A percentile compares a stretch with the other conserved stretches of the same genome.
Evolutionary conservation across 92 coral and sea anemone genomes (phyloP).

Genomic region (Nematostella vectensis): DNA sequence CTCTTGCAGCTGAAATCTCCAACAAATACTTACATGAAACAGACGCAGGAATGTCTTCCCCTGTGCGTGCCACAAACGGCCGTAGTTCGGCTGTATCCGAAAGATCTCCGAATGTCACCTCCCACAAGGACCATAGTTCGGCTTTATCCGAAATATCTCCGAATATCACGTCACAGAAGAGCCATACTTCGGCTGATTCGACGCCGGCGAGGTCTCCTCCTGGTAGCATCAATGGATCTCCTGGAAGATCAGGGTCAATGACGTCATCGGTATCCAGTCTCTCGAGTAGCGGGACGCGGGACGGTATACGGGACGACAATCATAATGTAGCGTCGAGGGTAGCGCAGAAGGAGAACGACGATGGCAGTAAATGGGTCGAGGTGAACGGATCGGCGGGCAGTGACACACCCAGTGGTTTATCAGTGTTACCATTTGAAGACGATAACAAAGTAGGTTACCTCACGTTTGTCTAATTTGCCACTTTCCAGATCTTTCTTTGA

Average conservation of each 20-base stretch:
- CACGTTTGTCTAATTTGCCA: too few relatives aligned
- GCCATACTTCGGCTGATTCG: conserved; percentile 8
- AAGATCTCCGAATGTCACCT: too few relatives aligned
- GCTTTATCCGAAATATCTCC: too few relatives aligned
- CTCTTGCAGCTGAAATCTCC: too few relatives aligned
- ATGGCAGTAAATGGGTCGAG: conserved; percentile 63
- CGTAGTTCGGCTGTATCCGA: too few relatives aligned
- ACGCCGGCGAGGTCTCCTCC: conserved; percentile 19
- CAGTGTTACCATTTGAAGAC: conserved; percentile 62
- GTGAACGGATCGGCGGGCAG: conserved; percentile 37
- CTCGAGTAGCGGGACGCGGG: conserved; percentile 41
- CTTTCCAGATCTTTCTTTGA: too few relatives aligned
- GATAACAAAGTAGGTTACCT: neutral
- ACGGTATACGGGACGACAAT: conserved; percentile 69
- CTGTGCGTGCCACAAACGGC: too few relatives aligned
- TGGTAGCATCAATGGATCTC: conserved; percentile 8
- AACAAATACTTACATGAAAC: too few relatives aligned
- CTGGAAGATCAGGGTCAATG: conserved; percentile 15
- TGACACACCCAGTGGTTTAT: conserved; percentile 45
- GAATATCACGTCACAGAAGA: conserved; percentile 1
- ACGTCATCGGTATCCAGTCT: conserved; percentile 32
- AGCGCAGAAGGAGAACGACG: conserved; percentile 22
- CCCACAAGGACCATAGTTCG: too few relatives aligned
- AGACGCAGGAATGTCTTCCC: too few relatives aligned
- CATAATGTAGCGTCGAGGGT: conserved; percentile 24